Evolutionary conservation across 2,888 invertebrate species (phyloP), one percentile per base, ranked within the genome.

Genomic region (Teleogryllus oceanicus): DNA sequence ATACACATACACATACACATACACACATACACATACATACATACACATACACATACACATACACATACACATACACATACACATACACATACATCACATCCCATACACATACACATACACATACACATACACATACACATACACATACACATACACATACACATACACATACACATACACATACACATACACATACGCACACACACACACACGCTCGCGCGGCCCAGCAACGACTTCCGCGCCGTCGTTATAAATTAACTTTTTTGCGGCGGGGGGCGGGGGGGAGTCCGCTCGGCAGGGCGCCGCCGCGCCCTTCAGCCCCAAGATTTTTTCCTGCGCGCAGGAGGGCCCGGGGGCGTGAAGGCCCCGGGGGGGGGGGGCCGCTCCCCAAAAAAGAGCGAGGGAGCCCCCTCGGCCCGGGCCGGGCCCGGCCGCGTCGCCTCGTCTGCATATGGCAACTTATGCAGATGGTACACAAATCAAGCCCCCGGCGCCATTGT

Each of bases 391-490:
- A 62, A n/a, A 62, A 62, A 62, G 62, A 62, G n/a, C 62, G 62
- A 62, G 62, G 62, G 62, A 62, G n/a, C 16, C 62, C 62, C 4
- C n/a, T 2, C 24, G 24, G 24, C 24, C 24, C 24, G 24, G 62
- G 2, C 62, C 13, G 62, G 62, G 62, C 62, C 62, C 62, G 62
- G 62, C 62, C n/a, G 62, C 62, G 62, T n/a, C 62, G 62, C 49
- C 79, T 37, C 75, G 74, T 79, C 79, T 79, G 79, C 79, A 75
- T 62, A 62, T 62, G 62, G 62, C 49, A 49, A 51, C 77, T 50
- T 80, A 81, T 81, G 81, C 81, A 81, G 81, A 81, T 81, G 81
- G 80, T 77, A 81, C 80, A 81, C 81, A 81, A 81, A 81, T 81
- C 81, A 81, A 80, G 77, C 75, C 49, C 74, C 49, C 77, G 78